Evolutionary conservation across 2,888 invertebrate genomes (phyloP), one percentile per base, ranked within the genome.

Genomic region (Eupeodes latifasciatus): DNA sequence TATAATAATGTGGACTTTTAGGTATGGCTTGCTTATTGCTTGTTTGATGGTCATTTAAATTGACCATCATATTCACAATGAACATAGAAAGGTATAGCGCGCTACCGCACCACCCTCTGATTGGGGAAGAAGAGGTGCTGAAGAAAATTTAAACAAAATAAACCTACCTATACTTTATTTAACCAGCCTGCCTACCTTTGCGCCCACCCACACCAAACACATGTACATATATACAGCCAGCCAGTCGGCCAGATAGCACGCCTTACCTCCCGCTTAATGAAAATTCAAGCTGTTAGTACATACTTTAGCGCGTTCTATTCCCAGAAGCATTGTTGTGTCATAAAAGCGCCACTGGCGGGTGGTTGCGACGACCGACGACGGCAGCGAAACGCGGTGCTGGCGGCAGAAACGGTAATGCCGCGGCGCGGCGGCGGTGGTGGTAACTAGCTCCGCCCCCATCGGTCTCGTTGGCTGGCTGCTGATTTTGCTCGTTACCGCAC

Each of bases 391-490:
- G 27, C 3, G 27, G 27, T 27, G 27, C 27, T 47, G 47, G 47
- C 49, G 27, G 27, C 19, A 14, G 14, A 12, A 12, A 47, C 12
- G 27, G 27, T 5, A 27, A 27, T 27, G 27, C 27, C 27, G 27
- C 27, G 27, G 57, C 27, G 27, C 27, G 27, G 57, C 57, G 16
- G 27, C n/a, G 9, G 9, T n/a, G 27, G 40, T 9, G 40, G 40
- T 40, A 6, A 40, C 4, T 64, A 72, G 72, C 88, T 88, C 88
- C 88, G 88, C 88, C 88, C 81, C 81, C 77, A 85, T 85, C 81
- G 85, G 85, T 88, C 75, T 88, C 88, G 85, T 85, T 88, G 88
- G 88, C 81, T 88, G 80, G 87, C 84, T 69, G 80, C 59, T 87
- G 74, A 66, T 84, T 77, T 67, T 59, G 19, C 81, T 67, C 40